A percentile compares a stretch with the other conserved stretches of the same genome.
phyloP scores from a whole-genome alignment of 37 sponge, comb jelly and placozoan species.

The Chondrilla cf. caribensis region DNA sequence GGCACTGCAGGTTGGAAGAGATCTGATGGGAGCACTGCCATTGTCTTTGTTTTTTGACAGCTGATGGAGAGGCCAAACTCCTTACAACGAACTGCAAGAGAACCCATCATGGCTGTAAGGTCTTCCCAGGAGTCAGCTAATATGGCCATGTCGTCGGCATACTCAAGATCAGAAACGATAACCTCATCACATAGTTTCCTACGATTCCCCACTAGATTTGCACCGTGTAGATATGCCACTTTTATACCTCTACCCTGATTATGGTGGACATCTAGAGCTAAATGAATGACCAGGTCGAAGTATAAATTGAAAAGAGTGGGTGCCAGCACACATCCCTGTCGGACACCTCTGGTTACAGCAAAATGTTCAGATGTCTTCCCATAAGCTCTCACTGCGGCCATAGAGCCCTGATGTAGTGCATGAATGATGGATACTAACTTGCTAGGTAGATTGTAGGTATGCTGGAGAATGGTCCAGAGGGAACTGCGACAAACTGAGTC shows the following conservation, averaged over 20 bases:
- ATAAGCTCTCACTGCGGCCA: background rate
- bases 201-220: background rate
- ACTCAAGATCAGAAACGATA: background rate
- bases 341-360: constrained; percentile 4
- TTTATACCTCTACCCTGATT: background rate
- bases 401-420: background rate
- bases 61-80: constrained; percentile 8
- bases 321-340: constrained; percentile 17
- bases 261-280: background rate
- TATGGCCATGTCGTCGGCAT: constrained; percentile 1
- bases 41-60: constrained; percentile 11
- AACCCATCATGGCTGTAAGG: background rate
- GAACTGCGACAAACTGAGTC: background rate
- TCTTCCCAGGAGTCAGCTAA: background rate
- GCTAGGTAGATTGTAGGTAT: background rate
- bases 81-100: background rate
- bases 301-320: constrained; percentile 15
- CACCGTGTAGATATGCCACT: background rate
- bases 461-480: background rate
- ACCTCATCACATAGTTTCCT: background rate
- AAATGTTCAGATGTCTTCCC: background rate
- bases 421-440: background rate
- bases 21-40: background rate
- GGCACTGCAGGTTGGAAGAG: no score
- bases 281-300: background rate